Base-by-base conservation (phyloP, 2,113 vertebrate species). In the Myxocyprinus asiaticus region DNA sequence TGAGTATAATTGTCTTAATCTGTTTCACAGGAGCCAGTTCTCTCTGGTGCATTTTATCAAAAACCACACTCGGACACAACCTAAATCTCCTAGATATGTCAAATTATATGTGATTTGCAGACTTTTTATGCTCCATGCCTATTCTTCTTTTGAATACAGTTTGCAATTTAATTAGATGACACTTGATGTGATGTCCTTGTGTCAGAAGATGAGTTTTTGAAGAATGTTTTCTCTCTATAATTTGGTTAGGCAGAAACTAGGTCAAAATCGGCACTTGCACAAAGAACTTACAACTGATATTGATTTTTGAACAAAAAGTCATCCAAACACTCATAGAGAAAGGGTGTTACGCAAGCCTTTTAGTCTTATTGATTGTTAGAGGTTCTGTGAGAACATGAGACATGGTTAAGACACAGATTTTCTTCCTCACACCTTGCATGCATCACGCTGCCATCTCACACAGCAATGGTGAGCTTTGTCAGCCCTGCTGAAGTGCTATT, bases 321-420 rank as follows among this genome's bases (percentile, higher is more conserved):
- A n/a, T 6, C 14, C 6, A 59, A 72, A 55, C 22, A 15, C 55
- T 56, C n/a, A 14, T 3, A 22, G 17, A 48, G 15, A 50, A 5
- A 33, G 6, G 4, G n/a, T 14, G 64, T 77, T 68, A 15, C 8
- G 9, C 65, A 68, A 77, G 76, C 10, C 55, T 59, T n/a, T 4
- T 4, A 22, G 6, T 68, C 15, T 33, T 5, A 42, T 78, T 43
- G 42, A 76, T 76, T 65, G 62, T 76, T 66, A 45, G 15, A 4
- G 3, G 7, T 14, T 4, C 42, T 12, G 5, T 0, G 8, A 77
- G 9, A 7, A 45, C 44, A 77, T 68, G 11, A 68, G 45, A n/a
- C 5, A 55, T 42, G 17, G 15, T 53, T 33, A 58, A n/a, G 14
- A 58, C 14, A 14, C 4, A 5, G 7, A n/a, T 5, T 59, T 17